Evolutionary conservation across 92 coral and sea anemone species (phyloP).

Genomic region (Phenganax subtilis): DNA sequence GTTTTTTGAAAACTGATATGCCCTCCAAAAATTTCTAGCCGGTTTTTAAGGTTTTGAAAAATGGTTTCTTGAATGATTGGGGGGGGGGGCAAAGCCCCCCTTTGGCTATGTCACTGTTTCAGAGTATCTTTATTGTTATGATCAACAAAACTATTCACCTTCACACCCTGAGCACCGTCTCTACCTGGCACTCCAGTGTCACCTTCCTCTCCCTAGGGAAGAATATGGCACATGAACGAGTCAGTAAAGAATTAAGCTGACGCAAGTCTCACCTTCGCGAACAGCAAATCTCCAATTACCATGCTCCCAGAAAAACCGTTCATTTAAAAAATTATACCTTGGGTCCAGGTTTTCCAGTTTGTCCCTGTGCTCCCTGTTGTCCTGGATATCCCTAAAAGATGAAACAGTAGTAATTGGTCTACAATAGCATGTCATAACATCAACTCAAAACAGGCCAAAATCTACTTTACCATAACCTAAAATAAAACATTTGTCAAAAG

Average conservation of each 20-base stretch:
- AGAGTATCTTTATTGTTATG: no score
- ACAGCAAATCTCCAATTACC: background rate
- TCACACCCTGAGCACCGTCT: background rate
- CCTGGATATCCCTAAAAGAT: constrained; percentile 2
- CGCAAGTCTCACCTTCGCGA: background rate
- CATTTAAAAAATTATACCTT: background rate
- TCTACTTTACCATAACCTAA: no score
- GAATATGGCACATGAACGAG: background rate
- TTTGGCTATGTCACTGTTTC: no score
- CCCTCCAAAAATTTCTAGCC: no score
- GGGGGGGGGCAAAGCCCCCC: no score
- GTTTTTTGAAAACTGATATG: no score
- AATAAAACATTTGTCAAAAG: no score
- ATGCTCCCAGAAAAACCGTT: background rate
- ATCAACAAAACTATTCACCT: background rate
- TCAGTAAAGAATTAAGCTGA: background rate
- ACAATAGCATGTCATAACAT: background rate
- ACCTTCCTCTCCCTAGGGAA: background rate
- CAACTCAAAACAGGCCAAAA: no score
- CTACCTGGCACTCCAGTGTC: background rate
- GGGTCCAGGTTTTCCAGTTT: constrained; percentile 8
- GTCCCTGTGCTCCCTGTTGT: constrained; percentile 1
- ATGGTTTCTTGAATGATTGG: no score
- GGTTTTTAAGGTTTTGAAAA: no score
- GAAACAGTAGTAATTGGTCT: background rate